A percentile compares a stretch with the other conserved stretches of the same genome.
Evolutionary conservation across 1,140 invertebrate species (phyloP).

Genomic region (Trichogramma pretiosum): DNA sequence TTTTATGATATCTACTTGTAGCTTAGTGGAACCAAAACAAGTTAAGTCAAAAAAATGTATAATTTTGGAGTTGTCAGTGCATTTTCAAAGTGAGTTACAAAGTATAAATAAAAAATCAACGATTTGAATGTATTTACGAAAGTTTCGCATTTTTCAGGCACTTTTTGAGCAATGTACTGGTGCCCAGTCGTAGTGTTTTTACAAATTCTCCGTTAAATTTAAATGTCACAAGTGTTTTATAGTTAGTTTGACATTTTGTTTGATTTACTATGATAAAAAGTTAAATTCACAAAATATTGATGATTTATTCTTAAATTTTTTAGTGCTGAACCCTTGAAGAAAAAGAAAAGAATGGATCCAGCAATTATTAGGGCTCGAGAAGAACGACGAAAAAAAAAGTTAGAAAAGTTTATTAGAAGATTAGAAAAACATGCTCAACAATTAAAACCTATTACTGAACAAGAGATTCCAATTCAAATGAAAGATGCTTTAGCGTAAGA

Average conservation of each 20-base stretch:
- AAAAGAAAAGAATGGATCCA: slow-evolving; percentile 80
- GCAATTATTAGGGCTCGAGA: slow-evolving; percentile 64
- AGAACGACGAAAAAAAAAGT: slow-evolving; percentile 66
- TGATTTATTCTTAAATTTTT: neutral
- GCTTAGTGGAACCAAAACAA: too few relatives aligned
- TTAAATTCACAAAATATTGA: neutral
- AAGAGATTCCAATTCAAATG: slow-evolving; percentile 60
- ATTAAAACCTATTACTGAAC: slow-evolving; percentile 74
- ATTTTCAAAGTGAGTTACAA: slow-evolving; percentile 15
- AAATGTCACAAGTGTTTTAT: slow-evolving; percentile 22
- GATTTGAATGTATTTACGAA: too few relatives aligned
- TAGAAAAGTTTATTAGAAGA: slow-evolving; percentile 74
- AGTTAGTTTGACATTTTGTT: slow-evolving; percentile 24
- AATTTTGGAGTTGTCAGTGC: neutral
- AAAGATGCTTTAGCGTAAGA: slow-evolving; percentile 58
- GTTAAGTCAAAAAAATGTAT: slow-evolving; percentile 9
- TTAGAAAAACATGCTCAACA: slow-evolving; percentile 67
- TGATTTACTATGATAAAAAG: neutral
- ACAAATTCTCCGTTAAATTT: slow-evolving; percentile 24
- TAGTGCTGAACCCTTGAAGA: slow-evolving; percentile 77
- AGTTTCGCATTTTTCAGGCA: too few relatives aligned
- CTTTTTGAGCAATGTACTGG: slow-evolving; percentile 1
- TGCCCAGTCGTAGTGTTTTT: slow-evolving; percentile 24
- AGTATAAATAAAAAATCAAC: too few relatives aligned
- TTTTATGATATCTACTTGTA: too few relatives aligned